Percentiles rank a stretch among this genome's conserved stretches.
These are phyloP conservation scores for Solenopsis fugax DNA, from an alignment of 1,140 invertebrate species.

Conservation along the genomic window DNA sequence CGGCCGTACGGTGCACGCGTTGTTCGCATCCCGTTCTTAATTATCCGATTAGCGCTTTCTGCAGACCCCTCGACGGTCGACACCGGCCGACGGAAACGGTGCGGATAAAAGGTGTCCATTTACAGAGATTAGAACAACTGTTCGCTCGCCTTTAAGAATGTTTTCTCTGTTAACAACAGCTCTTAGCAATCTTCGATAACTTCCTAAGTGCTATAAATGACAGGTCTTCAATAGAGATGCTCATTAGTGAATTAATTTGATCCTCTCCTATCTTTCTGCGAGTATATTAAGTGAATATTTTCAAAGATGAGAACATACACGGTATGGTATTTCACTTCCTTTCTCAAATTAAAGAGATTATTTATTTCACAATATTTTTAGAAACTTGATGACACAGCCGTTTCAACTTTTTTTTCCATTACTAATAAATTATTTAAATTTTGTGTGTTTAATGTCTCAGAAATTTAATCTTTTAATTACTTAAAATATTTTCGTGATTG, in stretches of 20 bases:
- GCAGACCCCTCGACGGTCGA: background rate
- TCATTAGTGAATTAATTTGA: constrained; percentile 3
- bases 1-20: constrained; percentile 74
- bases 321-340: background rate
- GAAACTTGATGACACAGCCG: background rate
- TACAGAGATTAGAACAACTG: constrained; percentile 58
- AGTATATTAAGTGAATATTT: background rate
- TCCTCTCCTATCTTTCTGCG: background rate
- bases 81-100: constrained; percentile 41
- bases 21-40: constrained; percentile 72
- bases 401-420: background rate
- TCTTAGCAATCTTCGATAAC: background rate
- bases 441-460: background rate
- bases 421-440: background rate
- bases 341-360: background rate
- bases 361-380: background rate
- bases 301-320: background rate
- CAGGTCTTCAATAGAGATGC: background rate
- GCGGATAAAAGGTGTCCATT: constrained; percentile 32
- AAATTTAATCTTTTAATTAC: background rate
- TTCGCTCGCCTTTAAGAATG: background rate
- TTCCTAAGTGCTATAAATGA: background rate
- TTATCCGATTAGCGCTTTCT: constrained; percentile 63
- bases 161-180: background rate
- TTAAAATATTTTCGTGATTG: background rate